phyloP scores from a whole-genome alignment of 1,140 invertebrate species.

The Tetramorium simillimum region DNA sequence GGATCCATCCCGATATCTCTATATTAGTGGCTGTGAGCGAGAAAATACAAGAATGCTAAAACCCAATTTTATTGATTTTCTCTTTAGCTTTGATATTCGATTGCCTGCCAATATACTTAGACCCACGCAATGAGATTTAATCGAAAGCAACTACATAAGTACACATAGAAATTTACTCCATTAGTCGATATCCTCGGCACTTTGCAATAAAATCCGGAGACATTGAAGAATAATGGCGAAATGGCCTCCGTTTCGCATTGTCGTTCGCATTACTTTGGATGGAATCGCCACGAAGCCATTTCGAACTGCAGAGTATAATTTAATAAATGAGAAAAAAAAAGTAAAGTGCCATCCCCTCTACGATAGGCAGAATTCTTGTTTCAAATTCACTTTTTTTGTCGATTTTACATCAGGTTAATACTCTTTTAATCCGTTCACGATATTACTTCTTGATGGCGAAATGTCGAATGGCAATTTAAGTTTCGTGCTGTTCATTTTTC shows the following conservation, averaged over 20 bases:
- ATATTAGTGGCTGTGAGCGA: background rate
- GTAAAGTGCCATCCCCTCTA: background rate
- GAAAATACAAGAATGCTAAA: background rate
- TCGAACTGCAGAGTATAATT: conserved; percentile 15
- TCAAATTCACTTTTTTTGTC: background rate
- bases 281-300: conserved; percentile 6
- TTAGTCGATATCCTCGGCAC: background rate
- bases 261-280: background rate
- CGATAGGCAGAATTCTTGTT: background rate
- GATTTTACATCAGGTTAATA: background rate
- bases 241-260: background rate
- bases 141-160: background rate
- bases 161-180: background rate
- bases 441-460: background rate
- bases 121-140: conserved; percentile 2
- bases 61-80: background rate
- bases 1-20: background rate
- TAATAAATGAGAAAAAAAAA: conserved; percentile 8
- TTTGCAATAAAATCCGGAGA: conserved; percentile 1
- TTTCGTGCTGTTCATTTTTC: background rate
- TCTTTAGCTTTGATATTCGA: background rate
- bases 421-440: background rate
- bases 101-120: background rate
- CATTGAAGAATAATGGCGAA: conserved; percentile 1
- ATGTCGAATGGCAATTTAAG: background rate